These are phyloP conservation scores for Stenichneumon culpator DNA, from an alignment of 2,888 invertebrate species.

Conservation along the genomic window DNA sequence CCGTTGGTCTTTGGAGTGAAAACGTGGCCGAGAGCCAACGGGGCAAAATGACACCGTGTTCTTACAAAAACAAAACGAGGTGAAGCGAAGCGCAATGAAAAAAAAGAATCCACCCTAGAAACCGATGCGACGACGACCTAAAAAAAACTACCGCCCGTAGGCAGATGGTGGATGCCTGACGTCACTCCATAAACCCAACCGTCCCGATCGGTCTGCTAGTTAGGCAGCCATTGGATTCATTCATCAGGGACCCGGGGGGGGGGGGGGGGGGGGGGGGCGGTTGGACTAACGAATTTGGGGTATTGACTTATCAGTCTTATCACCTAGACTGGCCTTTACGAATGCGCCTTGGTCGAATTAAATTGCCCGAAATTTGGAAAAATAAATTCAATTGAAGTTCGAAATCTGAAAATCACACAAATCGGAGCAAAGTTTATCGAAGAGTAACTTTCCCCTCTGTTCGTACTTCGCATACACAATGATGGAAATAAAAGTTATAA, in stretches of 20 bases:
- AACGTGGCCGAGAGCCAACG: slow-evolving; percentile 45
- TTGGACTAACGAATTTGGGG: slow-evolving; percentile 24
- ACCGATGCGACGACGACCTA: slow-evolving; percentile 42
- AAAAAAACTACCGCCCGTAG: slow-evolving; percentile 49
- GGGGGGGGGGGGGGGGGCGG: background rate
- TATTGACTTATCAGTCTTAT: slow-evolving; percentile 44
- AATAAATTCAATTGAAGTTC: too few relatives aligned
- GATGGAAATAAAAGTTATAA: background rate
- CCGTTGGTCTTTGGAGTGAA: slow-evolving; percentile 49
- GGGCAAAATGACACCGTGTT: background rate
- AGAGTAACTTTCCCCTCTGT: too few relatives aligned
- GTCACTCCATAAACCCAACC: slow-evolving; percentile 51
- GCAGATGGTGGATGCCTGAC: slow-evolving; percentile 60
- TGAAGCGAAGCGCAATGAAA: slow-evolving; percentile 34
- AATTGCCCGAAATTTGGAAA: too few relatives aligned
- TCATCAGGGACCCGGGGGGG: slow-evolving; percentile 8
- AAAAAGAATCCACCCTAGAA: slow-evolving; percentile 56
- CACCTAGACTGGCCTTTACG: background rate
- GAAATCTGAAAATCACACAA: too few relatives aligned
- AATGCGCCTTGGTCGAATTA: background rate
- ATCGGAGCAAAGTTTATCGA: too few relatives aligned
- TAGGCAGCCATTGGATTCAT: slow-evolving; percentile 39
- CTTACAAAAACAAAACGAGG: slow-evolving; percentile 20
- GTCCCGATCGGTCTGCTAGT: slow-evolving; percentile 34
- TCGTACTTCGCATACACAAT: background rate